Conservation (phyloP, 2,888 invertebrate species). For the Tolmerus cingulatus region DNA sequence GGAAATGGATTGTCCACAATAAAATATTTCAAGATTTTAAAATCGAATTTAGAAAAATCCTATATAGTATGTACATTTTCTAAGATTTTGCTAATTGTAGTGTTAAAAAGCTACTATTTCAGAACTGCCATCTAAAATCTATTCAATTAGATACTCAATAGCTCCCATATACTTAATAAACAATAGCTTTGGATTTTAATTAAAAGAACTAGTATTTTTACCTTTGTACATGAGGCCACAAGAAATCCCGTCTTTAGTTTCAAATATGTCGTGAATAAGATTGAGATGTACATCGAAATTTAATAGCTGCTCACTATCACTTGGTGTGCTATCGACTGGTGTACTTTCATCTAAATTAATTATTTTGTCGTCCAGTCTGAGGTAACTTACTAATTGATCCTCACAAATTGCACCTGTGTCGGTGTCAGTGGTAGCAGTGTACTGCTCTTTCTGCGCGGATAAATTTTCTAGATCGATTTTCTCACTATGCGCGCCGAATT, state of each 20-base stretch:
- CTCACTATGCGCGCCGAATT: background rate
- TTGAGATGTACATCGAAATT: conserved; percentile 52
- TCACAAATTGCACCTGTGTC: background rate
- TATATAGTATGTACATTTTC: too few species aligned
- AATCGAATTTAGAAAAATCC: too few species aligned
- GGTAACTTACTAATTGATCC: conserved; percentile 22
- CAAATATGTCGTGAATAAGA: conserved; percentile 56
- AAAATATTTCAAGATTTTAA: too few species aligned
- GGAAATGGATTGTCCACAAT: too few species aligned
- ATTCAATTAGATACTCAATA: too few species aligned
- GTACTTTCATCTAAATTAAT: background rate
- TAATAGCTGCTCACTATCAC: background rate
- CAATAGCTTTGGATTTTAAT: too few species aligned
- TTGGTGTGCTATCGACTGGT: background rate
- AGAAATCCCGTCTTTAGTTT: conserved; percentile 54
- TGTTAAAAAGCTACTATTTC: too few species aligned
- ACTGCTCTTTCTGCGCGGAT: background rate
- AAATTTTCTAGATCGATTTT: background rate
- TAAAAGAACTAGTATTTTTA: conserved; percentile 39
- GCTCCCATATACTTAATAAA: too few species aligned
- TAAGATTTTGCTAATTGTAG: too few species aligned
- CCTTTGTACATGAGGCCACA: conserved; percentile 57
- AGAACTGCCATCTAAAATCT: too few species aligned
- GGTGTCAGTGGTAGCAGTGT: background rate
- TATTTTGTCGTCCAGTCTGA: conserved; percentile 11